These are phyloP conservation scores for Trichonephila clavata DNA, from an alignment of 1,140 invertebrate genomes.

Conservation along the genomic window DNA sequence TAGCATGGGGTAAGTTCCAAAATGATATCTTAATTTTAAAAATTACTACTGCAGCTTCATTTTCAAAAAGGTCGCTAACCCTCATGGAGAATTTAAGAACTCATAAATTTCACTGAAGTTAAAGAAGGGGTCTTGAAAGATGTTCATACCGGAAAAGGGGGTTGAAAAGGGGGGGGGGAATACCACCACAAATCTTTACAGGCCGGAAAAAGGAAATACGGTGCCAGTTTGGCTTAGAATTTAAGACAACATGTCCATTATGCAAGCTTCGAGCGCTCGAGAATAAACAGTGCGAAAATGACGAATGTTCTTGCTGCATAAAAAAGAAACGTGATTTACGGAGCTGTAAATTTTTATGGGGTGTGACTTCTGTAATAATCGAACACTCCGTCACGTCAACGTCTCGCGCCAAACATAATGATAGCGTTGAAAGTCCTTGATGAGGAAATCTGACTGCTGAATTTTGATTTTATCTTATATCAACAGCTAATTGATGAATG, in stretches of 20 bases:
- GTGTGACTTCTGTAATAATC: neutral
- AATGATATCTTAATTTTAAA: too few relatives aligned
- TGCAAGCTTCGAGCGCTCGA: neutral
- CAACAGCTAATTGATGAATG: too few relatives aligned
- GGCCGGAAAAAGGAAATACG: neutral
- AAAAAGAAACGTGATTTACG: conserved; percentile 1
- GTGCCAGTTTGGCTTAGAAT: neutral
- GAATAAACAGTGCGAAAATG: conserved; percentile 17
- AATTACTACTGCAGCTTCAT: too few relatives aligned
- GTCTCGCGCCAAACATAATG: neutral
- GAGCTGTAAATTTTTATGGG: conserved; percentile 35
- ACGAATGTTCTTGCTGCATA: neutral
- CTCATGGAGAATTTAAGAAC: too few relatives aligned
- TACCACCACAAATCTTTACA: too few relatives aligned
- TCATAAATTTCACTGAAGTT: too few relatives aligned
- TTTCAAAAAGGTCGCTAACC: too few relatives aligned
- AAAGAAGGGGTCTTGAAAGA: too few relatives aligned
- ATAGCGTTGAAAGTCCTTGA: neutral
- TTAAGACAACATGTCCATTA: neutral
- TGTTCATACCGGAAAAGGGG: too few relatives aligned
- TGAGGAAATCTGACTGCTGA: neutral
- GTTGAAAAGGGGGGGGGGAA: too few relatives aligned
- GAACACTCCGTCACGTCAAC: neutral
- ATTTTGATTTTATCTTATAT: neutral
- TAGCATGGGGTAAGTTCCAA: too few relatives aligned